Conservation (phyloP, 1,140 invertebrate genomes). For the Meloidogyne chitwoodi region DNA sequence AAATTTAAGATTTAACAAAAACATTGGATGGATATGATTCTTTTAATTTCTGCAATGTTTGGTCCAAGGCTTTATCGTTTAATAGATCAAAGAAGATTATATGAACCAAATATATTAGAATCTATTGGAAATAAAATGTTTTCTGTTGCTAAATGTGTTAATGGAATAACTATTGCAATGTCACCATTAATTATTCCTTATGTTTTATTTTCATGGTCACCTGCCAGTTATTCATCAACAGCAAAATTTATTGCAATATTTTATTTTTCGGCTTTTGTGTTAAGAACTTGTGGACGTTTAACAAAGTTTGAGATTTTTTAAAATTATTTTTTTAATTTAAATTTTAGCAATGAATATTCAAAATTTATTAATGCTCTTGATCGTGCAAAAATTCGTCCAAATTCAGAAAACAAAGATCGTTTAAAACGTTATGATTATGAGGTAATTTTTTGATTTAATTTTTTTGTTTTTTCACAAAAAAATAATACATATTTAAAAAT, state of each 20-base stretch:
- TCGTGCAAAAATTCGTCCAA: neutral
- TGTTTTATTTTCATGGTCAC: neutral
- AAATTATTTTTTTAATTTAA: neutral
- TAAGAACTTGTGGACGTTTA: slow-evolving; percentile 14
- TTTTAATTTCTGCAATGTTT: neutral
- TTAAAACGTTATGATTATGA: slow-evolving; percentile 25
- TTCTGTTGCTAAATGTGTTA: neutral
- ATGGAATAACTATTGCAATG: neutral
- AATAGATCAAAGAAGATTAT: neutral
- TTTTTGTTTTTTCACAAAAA: too few species aligned
- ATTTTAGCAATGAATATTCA: slow-evolving; percentile 18
- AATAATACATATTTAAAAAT: too few species aligned
- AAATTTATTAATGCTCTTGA: neutral
- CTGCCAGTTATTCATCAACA: neutral
- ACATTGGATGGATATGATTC: slow-evolving; percentile 5
- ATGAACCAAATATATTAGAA: slow-evolving; percentile 28
- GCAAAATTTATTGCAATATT: neutral
- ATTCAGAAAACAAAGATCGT: neutral
- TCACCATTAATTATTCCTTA: slow-evolving; percentile 26
- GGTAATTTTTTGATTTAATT: slow-evolving; percentile 5
- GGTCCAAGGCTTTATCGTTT: slow-evolving; percentile 19
- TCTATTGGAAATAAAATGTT: slow-evolving; percentile 1
- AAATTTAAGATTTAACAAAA: too few species aligned
- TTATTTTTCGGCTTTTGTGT: slow-evolving; percentile 2
- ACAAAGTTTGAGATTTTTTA: slow-evolving; percentile 27